These are phyloP conservation scores for Atta texana DNA, from an alignment of 1,140 invertebrate species.

Conservation along the genomic window DNA sequence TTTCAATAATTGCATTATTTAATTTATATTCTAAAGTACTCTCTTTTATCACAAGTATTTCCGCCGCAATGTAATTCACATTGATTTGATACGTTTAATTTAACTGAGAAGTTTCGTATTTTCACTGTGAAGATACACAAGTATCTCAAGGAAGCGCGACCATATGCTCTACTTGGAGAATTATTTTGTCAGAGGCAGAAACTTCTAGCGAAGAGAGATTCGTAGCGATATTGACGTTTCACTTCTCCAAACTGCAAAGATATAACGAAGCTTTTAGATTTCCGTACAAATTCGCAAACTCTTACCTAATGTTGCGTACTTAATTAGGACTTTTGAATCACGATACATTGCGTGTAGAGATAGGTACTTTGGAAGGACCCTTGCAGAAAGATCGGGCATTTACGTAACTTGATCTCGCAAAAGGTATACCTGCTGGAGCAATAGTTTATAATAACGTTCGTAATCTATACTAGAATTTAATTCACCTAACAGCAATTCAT, in stretches of 20 bases:
- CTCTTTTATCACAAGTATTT: neutral
- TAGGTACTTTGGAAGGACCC: neutral
- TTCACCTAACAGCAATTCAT: constrained; percentile 24
- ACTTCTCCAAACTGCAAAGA: constrained; percentile 52
- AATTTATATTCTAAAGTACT: constrained; percentile 3
- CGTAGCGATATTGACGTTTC: constrained; percentile 61
- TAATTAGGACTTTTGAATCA: constrained; percentile 60
- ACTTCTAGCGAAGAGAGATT: constrained; percentile 41
- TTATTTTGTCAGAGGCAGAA: constrained; percentile 58
- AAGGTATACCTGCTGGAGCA: constrained; percentile 18
- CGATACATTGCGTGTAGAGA: constrained; percentile 31
- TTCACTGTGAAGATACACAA: constrained; percentile 30
- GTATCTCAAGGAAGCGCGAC: constrained; percentile 30
- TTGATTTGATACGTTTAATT: constrained; percentile 57
- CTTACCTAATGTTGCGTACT: constrained; percentile 53
- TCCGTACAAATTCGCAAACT: constrained; percentile 47
- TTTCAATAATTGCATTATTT: constrained; percentile 19
- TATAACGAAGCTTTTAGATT: constrained; percentile 46
- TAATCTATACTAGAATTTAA: constrained; percentile 43
- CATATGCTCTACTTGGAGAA: constrained; percentile 32
- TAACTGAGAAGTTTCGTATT: constrained; percentile 38
- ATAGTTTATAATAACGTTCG: constrained; percentile 14
- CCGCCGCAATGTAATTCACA: constrained; percentile 14
- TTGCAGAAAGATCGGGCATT: constrained; percentile 18
- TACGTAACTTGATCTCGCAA: constrained; percentile 14